These are phyloP conservation scores for Xestia ashworthii DNA, from an alignment of 2,888 invertebrate genomes.

Conservation along the genomic window DNA sequence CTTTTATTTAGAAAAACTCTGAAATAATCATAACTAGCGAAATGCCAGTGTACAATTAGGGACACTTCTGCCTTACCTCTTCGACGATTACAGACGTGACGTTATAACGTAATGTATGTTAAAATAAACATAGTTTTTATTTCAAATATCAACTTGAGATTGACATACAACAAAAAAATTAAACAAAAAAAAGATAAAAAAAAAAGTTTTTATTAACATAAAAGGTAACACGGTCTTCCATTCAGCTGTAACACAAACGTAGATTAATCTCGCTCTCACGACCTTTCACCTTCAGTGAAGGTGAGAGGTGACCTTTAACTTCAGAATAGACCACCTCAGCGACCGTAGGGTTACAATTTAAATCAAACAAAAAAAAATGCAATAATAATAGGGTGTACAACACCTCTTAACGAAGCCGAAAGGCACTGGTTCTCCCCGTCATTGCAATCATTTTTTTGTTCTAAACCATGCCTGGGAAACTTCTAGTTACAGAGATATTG, in stretches of 20 bases:
- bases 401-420: too few relatives aligned
- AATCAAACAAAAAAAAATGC: not conserved
- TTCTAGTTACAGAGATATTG: too few relatives aligned
- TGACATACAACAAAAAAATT: not conserved
- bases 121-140: not conserved
- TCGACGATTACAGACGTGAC: not conserved
- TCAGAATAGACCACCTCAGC: not conserved
- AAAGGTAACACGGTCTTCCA: constrained; percentile 2
- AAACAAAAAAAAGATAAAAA: too few relatives aligned
- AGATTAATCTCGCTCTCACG: constrained; percentile 4
- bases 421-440: too few relatives aligned
- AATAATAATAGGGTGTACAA: too few relatives aligned
- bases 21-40: too few relatives aligned
- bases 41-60: not conserved
- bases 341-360: not conserved
- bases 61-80: not conserved
- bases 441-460: too few relatives aligned
- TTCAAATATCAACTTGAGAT: not conserved
- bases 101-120: not conserved
- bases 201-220: not conserved
- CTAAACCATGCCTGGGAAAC: too few relatives aligned
- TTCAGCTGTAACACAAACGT: constrained; percentile 2
- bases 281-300: not conserved
- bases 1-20: too few relatives aligned
- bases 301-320: constrained; percentile 10